A percentile compares a stretch with the other conserved stretches of the same genome.
phyloP scores from a whole-genome alignment of 1,140 invertebrate genomes.

The Trachymyrmex septentrionalis region DNA sequence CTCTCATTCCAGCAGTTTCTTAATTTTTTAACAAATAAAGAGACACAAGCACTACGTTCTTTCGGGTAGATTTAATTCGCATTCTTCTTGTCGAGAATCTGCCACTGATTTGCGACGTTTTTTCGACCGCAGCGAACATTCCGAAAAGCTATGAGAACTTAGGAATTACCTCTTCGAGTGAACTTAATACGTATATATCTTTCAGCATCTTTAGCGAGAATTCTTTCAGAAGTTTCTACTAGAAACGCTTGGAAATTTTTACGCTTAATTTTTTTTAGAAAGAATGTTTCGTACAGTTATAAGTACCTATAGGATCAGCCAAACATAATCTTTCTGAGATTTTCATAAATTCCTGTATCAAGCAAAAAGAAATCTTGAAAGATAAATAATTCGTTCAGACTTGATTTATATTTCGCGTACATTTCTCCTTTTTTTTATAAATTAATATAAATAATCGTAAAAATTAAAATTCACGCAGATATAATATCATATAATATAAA shows the following conservation, averaged over 20 bases:
- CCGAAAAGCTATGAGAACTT: slow-evolving; percentile 59
- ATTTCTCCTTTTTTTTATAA: not conserved
- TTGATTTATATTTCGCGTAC: not conserved
- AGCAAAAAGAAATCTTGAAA: not conserved
- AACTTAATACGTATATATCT: slow-evolving; percentile 48
- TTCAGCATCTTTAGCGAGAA: slow-evolving; percentile 17
- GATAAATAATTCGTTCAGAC: not conserved
- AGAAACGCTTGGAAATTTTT: slow-evolving; percentile 21
- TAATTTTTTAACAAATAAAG: slow-evolving; percentile 40
- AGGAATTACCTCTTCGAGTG: slow-evolving; percentile 49
- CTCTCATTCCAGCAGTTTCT: not conserved
- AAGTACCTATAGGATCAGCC: not conserved
- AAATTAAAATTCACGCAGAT: not conserved
- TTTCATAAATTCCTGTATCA: not conserved
- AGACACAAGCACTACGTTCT: slow-evolving; percentile 4
- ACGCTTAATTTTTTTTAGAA: slow-evolving; percentile 10
- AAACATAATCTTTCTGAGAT: not conserved
- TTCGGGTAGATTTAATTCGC: slow-evolving; percentile 65
- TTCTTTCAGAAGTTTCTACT: slow-evolving; percentile 40
- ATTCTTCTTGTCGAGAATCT: slow-evolving; percentile 40
- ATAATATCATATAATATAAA: not conserved
- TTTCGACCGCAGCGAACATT: slow-evolving; percentile 39
- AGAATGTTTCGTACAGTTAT: slow-evolving; percentile 8
- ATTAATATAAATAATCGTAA: not conserved
- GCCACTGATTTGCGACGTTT: slow-evolving; percentile 49